A percentile compares a stretch with the other conserved stretches of the same genome.
These are phyloP conservation scores for Pandion haliaetus DNA, from an alignment of 2,113 vertebrate genomes.

Conservation along the genomic window DNA sequence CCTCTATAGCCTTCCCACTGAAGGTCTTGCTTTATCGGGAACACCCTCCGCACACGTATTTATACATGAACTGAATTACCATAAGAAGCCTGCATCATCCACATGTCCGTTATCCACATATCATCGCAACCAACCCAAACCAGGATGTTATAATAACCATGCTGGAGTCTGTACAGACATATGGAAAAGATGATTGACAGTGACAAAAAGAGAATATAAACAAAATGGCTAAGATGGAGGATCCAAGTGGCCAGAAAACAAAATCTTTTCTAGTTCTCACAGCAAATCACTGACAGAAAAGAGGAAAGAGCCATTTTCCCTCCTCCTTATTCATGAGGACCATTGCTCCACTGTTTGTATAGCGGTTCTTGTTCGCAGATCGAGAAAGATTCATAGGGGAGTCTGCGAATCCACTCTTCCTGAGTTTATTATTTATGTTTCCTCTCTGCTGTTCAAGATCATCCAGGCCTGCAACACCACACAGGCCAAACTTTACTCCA, in stretches of 20 bases:
- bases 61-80: neutral
- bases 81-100: neutral
- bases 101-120: too few relatives aligned
- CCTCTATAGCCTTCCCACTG: neutral
- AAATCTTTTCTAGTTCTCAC: neutral
- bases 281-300: neutral
- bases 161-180: accelerated
- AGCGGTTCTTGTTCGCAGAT: neutral
- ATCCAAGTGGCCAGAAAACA: neutral
- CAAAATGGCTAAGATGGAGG: neutral
- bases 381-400: neutral
- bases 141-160: neutral
- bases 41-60: accelerated
- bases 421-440: neutral
- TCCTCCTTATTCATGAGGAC: neutral
- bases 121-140: neutral
- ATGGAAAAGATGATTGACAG: neutral
- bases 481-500: too few relatives aligned
- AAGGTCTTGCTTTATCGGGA: neutral
- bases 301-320: neutral
- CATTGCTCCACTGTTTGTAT: accelerated
- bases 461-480: neutral
- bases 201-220: neutral
- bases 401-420: neutral
- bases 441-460: neutral